A percentile compares a stretch with the other conserved stretches of the same genome.
These are phyloP conservation scores for Geophilus truncorum DNA, from an alignment of 2,888 invertebrate species.

Conservation along the genomic window DNA sequence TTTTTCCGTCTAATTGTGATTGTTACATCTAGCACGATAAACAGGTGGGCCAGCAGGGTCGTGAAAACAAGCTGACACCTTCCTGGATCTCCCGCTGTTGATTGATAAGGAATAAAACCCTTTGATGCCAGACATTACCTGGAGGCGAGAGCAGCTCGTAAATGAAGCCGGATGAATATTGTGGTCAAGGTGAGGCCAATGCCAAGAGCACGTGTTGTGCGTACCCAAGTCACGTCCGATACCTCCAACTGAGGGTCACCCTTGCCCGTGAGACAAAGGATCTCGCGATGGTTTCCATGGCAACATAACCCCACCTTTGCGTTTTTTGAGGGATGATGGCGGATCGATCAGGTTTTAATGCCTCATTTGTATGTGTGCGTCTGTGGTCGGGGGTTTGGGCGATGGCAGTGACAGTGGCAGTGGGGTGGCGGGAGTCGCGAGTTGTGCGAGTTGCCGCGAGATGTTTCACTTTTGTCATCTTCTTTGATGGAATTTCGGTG, in stretches of 20 bases:
- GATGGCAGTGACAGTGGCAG: too few relatives aligned
- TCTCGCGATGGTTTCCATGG: background rate
- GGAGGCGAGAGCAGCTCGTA: background rate
- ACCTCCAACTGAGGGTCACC: background rate
- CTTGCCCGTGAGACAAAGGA: background rate
- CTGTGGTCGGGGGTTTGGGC: too few relatives aligned
- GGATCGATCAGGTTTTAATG: conserved; percentile 15
- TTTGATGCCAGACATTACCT: background rate
- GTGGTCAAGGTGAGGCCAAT: conserved; percentile 18
- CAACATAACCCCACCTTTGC: background rate
- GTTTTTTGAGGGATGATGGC: background rate
- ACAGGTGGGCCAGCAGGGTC: background rate
- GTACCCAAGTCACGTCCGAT: conserved; percentile 3
- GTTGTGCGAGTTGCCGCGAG: background rate
- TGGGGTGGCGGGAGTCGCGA: background rate
- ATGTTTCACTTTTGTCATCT: conserved; percentile 21
- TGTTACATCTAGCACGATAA: background rate
- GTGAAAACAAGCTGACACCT: background rate
- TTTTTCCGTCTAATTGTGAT: background rate
- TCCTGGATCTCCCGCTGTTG: background rate
- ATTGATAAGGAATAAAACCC: background rate
- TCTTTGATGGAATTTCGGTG: background rate
- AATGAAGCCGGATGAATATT: conserved; percentile 21
- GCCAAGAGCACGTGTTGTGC: background rate
- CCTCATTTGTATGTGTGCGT: background rate